Base-by-base conservation (phyloP, 2,113 vertebrate species). In the Rhipidura dahli region DNA sequence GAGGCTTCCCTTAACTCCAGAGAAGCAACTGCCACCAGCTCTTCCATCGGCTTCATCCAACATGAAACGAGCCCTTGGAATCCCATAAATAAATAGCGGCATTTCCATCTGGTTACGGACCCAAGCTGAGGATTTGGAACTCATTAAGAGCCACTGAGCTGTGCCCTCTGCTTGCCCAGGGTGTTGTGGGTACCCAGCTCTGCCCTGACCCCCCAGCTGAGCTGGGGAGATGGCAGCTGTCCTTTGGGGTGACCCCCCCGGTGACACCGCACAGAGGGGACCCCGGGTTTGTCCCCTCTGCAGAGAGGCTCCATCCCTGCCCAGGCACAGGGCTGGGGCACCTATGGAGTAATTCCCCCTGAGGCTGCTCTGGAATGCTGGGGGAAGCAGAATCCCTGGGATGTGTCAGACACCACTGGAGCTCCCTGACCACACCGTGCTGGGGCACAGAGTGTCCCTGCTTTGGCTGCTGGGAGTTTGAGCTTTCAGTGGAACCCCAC, bases 161-260 rank as follows among this genome's bases (percentile, higher is more conserved):
- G 0, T n/a, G 27, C 22, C 35, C 57, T 76, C 64, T 1, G 0
- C 21, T 37, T 87, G 60, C 65, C 33, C 61, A 9, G 75, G 15
- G 7, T 3, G 1, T 19, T 39, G 21, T 5, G 40, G 21, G 13
- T 13, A 6, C 51, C 60, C 11, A 54, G 21, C 4, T 0, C 19
- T 15, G 61, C 59, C 15, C 6, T 13, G 37, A 37, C 11, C 40
- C 27, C 30, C 13, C 44, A 0, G 2, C n/a, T 60, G 2, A 18
- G 20, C 16, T 0, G 0, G 22, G n/a, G 44, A 87, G 40, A 30
- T 9, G 22, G 10, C 49, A 30, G 27, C 78, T 45, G 24, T 50
- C 30, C 31, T 0, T 4, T 8, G 44, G n/a, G 37, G 28, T 60
- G 42, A 12, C 28, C 31, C 23, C 0, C 31, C 1, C 1, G 2